Conservation (phyloP, 2,113 vertebrate species). For the Sinocyclocheilus grahami region DNA sequence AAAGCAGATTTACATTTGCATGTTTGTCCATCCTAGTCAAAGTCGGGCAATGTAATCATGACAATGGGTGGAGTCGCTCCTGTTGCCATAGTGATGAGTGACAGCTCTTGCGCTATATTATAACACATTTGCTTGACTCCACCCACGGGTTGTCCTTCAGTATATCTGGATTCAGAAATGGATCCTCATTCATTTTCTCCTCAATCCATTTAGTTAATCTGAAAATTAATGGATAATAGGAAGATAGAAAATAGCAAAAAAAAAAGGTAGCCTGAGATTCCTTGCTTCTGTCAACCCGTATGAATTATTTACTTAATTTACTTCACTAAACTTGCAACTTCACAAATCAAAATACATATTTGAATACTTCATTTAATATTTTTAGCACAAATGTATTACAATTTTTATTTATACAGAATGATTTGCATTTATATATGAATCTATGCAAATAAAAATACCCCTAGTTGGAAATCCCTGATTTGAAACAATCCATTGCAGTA, state of each 20-base stretch:
- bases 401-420: background rate
- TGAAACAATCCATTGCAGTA: too few species aligned
- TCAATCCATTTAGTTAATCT: slow-evolving; percentile 96
- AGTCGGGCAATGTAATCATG: background rate
- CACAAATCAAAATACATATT: background rate
- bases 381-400: background rate
- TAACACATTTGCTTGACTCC: slow-evolving; percentile 90
- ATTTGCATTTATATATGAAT: background rate
- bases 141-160: slow-evolving; percentile 97
- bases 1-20: slow-evolving; percentile 22
- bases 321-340: background rate
- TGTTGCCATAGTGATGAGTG: slow-evolving; percentile 51
- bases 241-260: background rate
- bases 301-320: too few species aligned
- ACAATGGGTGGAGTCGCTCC: background rate
- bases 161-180: slow-evolving; percentile 91
- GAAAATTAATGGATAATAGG: background rate
- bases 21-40: background rate
- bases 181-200: slow-evolving; percentile 87
- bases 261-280: too few species aligned
- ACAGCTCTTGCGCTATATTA: slow-evolving; percentile 76
- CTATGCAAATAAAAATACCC: background rate
- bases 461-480: too few species aligned
- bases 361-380: background rate
- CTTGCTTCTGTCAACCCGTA: too few species aligned